These are phyloP conservation scores for Cyprinodon diabolis DNA, from an alignment of 2,797 vertebrate species.

Conservation along the genomic window DNA sequence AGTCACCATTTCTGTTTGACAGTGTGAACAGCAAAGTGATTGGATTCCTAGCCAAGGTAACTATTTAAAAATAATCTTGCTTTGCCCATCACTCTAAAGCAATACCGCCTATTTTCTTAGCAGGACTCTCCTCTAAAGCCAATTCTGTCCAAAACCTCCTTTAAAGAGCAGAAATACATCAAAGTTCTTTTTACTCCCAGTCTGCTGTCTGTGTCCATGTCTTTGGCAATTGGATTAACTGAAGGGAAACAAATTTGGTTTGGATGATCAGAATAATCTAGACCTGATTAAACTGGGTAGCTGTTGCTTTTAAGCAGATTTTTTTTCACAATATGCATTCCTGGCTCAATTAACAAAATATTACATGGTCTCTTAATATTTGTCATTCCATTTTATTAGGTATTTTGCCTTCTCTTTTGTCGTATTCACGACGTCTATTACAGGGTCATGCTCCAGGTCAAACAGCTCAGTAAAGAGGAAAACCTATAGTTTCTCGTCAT, in stretches of 20 bases:
- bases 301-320: neutral
- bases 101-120: neutral
- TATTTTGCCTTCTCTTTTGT: neutral
- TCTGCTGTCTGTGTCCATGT: neutral
- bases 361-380: neutral
- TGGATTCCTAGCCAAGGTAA: no score
- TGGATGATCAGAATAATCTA: neutral
- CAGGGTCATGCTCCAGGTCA: neutral
- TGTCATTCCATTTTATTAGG: neutral
- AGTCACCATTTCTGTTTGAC: no score
- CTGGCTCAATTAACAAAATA: neutral
- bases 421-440: no score
- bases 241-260: neutral
- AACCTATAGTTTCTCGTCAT: neutral
- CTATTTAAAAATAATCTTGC: neutral
- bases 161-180: neutral
- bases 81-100: neutral
- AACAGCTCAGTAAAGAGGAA: neutral
- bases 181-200: neutral
- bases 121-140: neutral
- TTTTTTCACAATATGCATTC: neutral
- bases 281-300: neutral
- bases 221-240: neutral
- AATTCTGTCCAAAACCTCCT: neutral
- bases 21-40: no score